phyloP scores from a whole-genome alignment of 2,113 vertebrate genomes.

The Ptilorrhoa leucosticta region DNA sequence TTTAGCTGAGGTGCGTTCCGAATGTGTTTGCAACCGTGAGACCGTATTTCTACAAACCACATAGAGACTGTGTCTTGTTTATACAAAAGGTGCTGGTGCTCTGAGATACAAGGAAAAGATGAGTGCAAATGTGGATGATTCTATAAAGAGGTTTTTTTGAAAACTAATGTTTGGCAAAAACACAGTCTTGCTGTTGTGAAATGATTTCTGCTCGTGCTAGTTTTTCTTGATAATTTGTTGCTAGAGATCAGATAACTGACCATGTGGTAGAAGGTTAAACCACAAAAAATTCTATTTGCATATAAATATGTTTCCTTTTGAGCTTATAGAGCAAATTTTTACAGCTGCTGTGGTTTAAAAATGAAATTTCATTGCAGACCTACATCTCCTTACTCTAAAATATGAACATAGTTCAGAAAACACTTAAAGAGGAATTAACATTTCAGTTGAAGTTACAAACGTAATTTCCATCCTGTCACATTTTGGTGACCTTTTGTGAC shows the following conservation, averaged over 20 bases:
- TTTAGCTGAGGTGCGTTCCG: background rate
- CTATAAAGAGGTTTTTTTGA: background rate
- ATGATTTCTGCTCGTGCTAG: background rate
- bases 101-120: background rate
- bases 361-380: constrained; percentile 29
- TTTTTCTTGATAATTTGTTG: background rate
- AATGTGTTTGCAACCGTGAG: background rate
- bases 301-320: background rate
- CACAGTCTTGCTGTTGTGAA: background rate
- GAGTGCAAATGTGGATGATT: background rate
- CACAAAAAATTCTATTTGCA: background rate
- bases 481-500: constrained; percentile 89
- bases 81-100: background rate
- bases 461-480: constrained; percentile 87
- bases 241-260: background rate
- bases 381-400: constrained; percentile 54
- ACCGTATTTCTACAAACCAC: background rate
- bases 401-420: constrained; percentile 72
- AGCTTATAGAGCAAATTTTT: background rate
- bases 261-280: background rate
- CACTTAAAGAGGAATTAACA: constrained; percentile 81
- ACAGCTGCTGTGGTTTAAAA: constrained; percentile 12
- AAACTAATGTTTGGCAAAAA: background rate
- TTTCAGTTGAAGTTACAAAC: constrained; percentile 86
- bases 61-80: rapidly evolving